phyloP scores from a whole-genome alignment of 1,140 invertebrate genomes.

The Heliothis virescens region DNA sequence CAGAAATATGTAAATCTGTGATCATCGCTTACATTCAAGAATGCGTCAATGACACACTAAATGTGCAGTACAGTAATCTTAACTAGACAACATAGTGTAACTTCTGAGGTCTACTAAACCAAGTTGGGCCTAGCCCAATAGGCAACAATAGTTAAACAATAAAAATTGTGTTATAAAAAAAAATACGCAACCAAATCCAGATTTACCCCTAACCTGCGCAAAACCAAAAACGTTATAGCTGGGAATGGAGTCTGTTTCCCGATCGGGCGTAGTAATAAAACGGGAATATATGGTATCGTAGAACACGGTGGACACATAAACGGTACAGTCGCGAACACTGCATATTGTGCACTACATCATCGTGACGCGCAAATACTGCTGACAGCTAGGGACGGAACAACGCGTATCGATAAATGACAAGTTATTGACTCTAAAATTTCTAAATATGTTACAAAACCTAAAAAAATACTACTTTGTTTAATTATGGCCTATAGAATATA shows the following conservation, averaged over 20 bases:
- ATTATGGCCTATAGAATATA: too few relatives aligned
- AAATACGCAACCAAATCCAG: neutral
- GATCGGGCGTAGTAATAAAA: constrained; percentile 30
- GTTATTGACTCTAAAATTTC: neutral
- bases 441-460: neutral
- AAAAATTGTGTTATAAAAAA: neutral
- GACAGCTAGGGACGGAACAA: constrained; percentile 53
- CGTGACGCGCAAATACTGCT: constrained; percentile 55
- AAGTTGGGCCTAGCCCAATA: too few relatives aligned
- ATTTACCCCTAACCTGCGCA: neutral
- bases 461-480: too few relatives aligned
- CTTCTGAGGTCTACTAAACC: too few relatives aligned
- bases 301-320: constrained; percentile 30
- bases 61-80: too few relatives aligned
- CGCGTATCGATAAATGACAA: constrained; percentile 47
- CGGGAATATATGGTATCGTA: constrained; percentile 37
- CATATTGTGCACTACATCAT: constrained; percentile 69
- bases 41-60: too few relatives aligned
- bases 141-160: too few relatives aligned
- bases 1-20: too few relatives aligned
- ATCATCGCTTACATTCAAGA: too few relatives aligned
- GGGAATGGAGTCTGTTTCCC: constrained; percentile 21
- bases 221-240: constrained; percentile 8
- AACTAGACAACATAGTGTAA: too few relatives aligned
- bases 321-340: constrained; percentile 40